Evolutionary conservation across 2,797 vertebrate genomes (phyloP), one percentile per base, ranked within the genome.

Genomic region (Neostethus bicornis): DNA sequence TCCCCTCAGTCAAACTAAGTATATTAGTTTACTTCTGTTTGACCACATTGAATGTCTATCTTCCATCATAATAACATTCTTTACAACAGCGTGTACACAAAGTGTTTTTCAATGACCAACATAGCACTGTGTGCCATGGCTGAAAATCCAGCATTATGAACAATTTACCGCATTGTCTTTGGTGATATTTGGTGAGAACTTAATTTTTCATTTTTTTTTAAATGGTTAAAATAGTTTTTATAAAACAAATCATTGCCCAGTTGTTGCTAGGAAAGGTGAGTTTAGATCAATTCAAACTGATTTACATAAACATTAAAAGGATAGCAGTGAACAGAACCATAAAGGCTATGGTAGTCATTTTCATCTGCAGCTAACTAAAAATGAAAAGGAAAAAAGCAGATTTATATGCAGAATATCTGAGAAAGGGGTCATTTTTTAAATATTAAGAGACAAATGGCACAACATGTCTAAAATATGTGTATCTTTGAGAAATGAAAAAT

Each of bases 401-500:
- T 63, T 20, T 46, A 17, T 44, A 17, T 51, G 28, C 35, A 34
- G 19, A 45, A 21, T 37, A 13, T 48, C 23, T 20, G 7, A 38
- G 24, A 66, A 55, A 26, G 41, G 2, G 34, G 35, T 19, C 28
- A 64, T 44, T 16, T 35, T 39, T 48, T 26, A 34, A 60, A 23
- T 26, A 37, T 19, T 28, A 28, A 71, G 38, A 4, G 23, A 12
- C 54, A 63, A 53, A 61, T 70, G 42, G 66, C 48, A 73, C 51
- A 51, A 43, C 66, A 60, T 26, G 7, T 34, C 21, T 2, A 39
- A 10, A 68, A 51, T 44, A 49, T 50, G 19, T 16, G 28, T 23
- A 34, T 47, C n/a, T 49, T 46, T 49, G 26, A 25, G 1, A 21
- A 41, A 43, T 41, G 21, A 43, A 35, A 50, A 41, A 61, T 38